Evolutionary conservation across 2,797 vertebrate species (phyloP).

Genomic region (Sternarchorhynchus goeldii): DNA sequence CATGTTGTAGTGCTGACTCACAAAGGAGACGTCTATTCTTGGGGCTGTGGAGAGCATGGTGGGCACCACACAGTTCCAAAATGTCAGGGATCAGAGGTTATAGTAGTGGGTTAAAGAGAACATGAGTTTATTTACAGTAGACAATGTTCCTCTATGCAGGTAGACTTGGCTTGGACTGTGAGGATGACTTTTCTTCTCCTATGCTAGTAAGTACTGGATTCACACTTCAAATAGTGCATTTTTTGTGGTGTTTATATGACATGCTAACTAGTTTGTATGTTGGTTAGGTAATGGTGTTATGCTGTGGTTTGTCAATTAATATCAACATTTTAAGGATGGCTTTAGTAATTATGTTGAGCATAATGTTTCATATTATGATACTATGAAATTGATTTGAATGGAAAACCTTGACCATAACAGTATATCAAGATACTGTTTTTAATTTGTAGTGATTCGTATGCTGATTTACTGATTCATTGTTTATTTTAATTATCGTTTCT

Average conservation of each 20-base stretch:
- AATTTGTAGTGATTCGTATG: no score
- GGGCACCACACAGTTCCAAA: conserved; percentile 18
- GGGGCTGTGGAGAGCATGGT: conserved; percentile 95
- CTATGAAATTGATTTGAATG: background rate
- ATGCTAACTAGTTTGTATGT: background rate
- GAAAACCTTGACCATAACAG: background rate
- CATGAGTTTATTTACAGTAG: background rate
- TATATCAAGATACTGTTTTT: background rate
- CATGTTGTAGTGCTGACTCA: conserved; percentile 92
- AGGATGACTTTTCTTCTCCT: conserved; percentile 91
- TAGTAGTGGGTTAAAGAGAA: background rate
- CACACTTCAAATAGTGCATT: background rate
- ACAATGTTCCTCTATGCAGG: conserved; percentile 70
- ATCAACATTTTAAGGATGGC: background rate
- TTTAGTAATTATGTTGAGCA: no score
- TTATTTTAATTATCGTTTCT: no score
- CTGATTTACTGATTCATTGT: no score
- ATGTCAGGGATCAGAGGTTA: background rate
- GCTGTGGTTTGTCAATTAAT: background rate
- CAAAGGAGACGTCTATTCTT: conserved; percentile 87
- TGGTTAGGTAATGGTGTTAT: background rate
- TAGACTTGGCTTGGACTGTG: conserved; percentile 93
- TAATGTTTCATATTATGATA: background rate
- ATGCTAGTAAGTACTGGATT: conserved; percentile 82
- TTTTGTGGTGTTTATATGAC: no score